Evolutionary conservation across 2,797 vertebrate genomes (phyloP), one percentile per base, ranked within the genome.

Genomic region (Anguilla obscura): DNA sequence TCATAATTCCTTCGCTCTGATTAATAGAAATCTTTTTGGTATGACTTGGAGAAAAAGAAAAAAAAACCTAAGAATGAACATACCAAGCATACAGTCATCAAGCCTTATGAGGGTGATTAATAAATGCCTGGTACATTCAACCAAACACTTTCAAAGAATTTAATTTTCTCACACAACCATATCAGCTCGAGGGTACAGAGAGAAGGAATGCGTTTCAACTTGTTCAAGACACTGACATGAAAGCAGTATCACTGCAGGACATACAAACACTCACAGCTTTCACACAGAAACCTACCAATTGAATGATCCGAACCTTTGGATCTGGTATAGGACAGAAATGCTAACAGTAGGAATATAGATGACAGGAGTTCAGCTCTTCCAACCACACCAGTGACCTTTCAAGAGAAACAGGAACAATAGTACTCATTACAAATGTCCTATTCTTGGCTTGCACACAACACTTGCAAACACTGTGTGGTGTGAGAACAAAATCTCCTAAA

Each of bases 281-380:
- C 54, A n/a, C 27, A 58, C n/a, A 40, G 66, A 27, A 36, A 92
- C 91, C 96, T 95, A 99, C 98, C 97, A 86, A 99, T 99, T 10
- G 97, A 97, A 92, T 97, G 97, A 92, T 99, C 96, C 0, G 96
- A 90, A 8, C 97, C 96, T 91, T 98, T 99, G 87, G 99, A 99
- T 93, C 97, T 99, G 3, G 99, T 99, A 89, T 99, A 99, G 0
- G 97, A 97, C 89, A 99, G 93, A 94, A 99, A 99, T 16, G 98
- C 98, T 93, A 97, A 97, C 91, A 99, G 92, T 60, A 99, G 97
- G 92, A 99, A 99, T 89, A 99, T 98, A n/a, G 99, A 99, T 27
- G 99, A 99, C 24, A 99, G 94, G 86, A 99, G 97, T 91, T 99
- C 99, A 89, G 99, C 99, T 96, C 99, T 96, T 89, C 98, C 98